These are phyloP conservation scores for Anolis carolinensis DNA, from an alignment of 2,113 vertebrate species.

Conservation along the genomic window DNA sequence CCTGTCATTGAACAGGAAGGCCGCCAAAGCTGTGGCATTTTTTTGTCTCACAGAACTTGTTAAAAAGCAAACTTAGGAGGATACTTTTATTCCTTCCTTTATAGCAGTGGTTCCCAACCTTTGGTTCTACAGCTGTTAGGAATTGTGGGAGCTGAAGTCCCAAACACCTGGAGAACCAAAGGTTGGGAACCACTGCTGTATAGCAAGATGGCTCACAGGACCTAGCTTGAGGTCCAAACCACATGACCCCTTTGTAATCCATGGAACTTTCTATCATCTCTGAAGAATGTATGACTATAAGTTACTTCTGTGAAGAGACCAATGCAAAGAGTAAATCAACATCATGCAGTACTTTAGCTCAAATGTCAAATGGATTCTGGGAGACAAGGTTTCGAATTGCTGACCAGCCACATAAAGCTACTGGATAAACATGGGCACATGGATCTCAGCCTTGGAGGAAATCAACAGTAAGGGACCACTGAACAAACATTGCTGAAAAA, in stretches of 20 bases:
- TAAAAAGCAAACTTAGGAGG: background rate
- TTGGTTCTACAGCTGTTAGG: no score
- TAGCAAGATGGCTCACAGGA: conserved; percentile 52
- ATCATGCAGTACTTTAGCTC: no score
- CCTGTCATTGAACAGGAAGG: conserved; percentile 35
- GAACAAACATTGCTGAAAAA: no score
- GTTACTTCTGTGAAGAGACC: background rate
- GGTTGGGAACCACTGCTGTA: conserved; percentile 7
- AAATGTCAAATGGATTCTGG: no score
- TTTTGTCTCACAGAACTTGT: background rate
- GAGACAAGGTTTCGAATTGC: no score
- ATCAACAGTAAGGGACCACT: background rate
- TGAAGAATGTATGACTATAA: background rate
- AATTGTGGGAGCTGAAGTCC: no score
- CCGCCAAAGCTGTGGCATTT: conserved; percentile 41
- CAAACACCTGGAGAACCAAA: no score
- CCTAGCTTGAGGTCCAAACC: conserved; percentile 35
- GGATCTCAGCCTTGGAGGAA: no score
- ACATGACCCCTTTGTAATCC: background rate
- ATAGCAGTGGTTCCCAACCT: no score
- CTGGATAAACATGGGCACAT: no score
- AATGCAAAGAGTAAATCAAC: background rate
- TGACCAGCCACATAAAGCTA: no score
- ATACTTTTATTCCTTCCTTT: background rate
- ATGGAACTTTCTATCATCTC: background rate